Percentiles rank a stretch among this genome's conserved stretches.
These are phyloP conservation scores for Campylorhamphus procurvoides DNA, from an alignment of 2,113 vertebrate species.

Conservation along the genomic window DNA sequence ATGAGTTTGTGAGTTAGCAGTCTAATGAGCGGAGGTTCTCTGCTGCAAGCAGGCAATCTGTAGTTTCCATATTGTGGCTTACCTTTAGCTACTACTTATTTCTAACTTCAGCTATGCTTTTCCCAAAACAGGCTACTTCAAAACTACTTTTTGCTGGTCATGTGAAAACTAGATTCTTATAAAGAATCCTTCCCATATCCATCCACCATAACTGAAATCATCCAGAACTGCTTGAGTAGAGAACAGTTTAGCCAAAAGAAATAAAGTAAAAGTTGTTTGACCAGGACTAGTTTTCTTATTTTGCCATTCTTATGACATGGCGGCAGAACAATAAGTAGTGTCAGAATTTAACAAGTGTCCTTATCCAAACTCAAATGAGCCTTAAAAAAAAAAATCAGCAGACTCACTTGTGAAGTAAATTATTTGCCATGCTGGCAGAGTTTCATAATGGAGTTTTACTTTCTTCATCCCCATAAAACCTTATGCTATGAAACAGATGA, in stretches of 20 bases:
- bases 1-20: slow-evolving; percentile 69
- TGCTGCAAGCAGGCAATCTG: slow-evolving; percentile 33
- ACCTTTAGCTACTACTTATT: slow-evolving; percentile 54
- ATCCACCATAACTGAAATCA: neutral
- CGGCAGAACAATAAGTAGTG: neutral
- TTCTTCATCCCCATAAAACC: neutral
- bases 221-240: neutral
- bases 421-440: neutral
- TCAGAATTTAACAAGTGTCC: neutral
- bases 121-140: neutral
- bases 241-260: neutral
- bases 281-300: neutral
- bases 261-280: neutral
- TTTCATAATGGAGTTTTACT: neutral
- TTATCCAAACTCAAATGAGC: neutral
- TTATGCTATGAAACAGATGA: neutral
- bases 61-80: slow-evolving; percentile 54
- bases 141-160: neutral
- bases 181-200: neutral
- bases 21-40: slow-evolving; percentile 67
- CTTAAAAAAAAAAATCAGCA: neutral
- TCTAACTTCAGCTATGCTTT: neutral
- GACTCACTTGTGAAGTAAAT: neutral
- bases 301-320: neutral
- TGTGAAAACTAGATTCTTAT: neutral